phyloP scores from a whole-genome alignment of 2,113 vertebrate species.

The Hydrochoerus hydrochaeris region DNA sequence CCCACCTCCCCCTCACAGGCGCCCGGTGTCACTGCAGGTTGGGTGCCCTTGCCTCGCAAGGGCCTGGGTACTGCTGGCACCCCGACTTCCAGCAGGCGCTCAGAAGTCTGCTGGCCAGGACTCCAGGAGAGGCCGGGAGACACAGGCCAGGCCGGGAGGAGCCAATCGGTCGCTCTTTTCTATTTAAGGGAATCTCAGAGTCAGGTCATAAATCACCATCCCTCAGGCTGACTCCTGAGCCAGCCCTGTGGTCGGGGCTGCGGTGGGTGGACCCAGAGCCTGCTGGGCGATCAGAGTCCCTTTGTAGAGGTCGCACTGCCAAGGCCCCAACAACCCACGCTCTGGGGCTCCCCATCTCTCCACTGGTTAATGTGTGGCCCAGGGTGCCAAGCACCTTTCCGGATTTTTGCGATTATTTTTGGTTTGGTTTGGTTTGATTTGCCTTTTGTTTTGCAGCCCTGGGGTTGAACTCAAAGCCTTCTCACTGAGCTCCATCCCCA shows the following conservation, averaged over 20 bases:
- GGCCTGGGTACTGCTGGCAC: accelerated
- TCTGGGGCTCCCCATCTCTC: accelerated
- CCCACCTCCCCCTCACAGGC: not conserved
- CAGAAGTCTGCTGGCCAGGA: not conserved
- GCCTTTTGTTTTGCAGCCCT: not conserved
- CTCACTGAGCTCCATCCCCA: not conserved
- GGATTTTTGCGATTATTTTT: not conserved
- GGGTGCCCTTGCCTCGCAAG: accelerated
- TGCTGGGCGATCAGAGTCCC: accelerated
- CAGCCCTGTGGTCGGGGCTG: not conserved
- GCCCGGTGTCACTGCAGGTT: not conserved
- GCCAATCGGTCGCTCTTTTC: not conserved
- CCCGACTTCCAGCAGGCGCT: not conserved
- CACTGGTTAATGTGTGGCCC: not conserved
- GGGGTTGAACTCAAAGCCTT: not conserved
- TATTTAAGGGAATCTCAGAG: conserved; percentile 58
- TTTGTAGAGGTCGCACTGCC: no score
- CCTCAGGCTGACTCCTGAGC: not conserved
- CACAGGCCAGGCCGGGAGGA: not conserved
- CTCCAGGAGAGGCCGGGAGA: not conserved
- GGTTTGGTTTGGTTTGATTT: not conserved
- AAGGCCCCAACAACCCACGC: not conserved
- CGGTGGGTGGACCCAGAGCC: not conserved
- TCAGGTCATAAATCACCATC: not conserved
- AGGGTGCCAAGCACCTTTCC: not conserved